A percentile compares a stretch with the other conserved stretches of the same genome.
Conservation (phyloP, 2,113 vertebrate genomes). For the Scalopus aquaticus region DNA sequence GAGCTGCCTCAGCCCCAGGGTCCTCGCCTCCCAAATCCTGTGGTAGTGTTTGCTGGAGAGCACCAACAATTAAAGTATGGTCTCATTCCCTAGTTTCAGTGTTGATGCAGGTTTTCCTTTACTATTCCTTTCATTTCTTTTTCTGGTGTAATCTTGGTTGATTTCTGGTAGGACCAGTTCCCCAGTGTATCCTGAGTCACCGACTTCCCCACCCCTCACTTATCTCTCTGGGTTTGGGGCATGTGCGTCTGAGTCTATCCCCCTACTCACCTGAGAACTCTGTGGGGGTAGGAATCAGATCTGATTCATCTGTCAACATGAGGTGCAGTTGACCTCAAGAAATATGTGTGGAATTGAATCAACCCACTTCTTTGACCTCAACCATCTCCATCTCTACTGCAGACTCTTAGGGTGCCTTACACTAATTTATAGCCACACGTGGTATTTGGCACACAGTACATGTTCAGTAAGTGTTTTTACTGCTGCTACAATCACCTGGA, state of each 20-base stretch:
- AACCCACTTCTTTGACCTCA: neutral
- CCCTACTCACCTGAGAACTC: neutral
- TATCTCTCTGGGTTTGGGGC: neutral
- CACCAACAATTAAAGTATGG: neutral
- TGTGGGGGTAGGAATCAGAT: neutral
- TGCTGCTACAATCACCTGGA: neutral
- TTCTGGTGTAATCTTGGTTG: neutral
- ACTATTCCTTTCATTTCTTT: neutral
- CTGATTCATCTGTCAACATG: constrained; percentile 32
- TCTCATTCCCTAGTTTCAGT: neutral
- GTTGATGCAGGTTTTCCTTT: neutral
- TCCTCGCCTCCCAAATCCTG: neutral
- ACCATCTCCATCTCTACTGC: neutral
- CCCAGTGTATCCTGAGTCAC: neutral
- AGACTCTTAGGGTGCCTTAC: neutral
- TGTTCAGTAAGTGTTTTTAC: neutral
- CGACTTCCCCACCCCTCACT: neutral
- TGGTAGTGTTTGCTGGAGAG: neutral
- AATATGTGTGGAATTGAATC: constrained; percentile 33
- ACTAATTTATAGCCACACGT: neutral
- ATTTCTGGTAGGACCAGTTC: neutral
- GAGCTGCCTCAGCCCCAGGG: neutral
- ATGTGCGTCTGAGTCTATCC: neutral
- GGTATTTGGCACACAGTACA: neutral
- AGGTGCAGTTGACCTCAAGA: constrained; percentile 43